These are phyloP conservation scores for Noctua fimbriata DNA, from an alignment of 2,888 invertebrate genomes.

Conservation along the genomic window DNA sequence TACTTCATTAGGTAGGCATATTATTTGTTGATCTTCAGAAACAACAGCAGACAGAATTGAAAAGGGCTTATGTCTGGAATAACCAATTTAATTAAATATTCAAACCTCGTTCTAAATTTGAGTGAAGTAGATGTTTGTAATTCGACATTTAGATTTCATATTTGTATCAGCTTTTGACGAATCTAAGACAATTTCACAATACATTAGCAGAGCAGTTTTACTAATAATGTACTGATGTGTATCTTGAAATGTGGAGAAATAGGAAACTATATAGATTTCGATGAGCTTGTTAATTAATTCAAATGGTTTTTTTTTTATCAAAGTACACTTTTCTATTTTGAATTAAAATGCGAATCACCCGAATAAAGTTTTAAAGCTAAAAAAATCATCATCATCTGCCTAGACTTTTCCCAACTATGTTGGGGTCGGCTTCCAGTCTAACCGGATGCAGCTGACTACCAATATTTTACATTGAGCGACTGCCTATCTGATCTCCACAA, in stretches of 20 bases:
- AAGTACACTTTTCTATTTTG: neutral
- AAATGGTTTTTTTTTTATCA: neutral
- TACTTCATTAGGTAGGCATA: constrained; percentile 5
- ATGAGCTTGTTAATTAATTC: neutral
- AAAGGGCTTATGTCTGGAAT: constrained; percentile 40
- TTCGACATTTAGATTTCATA: constrained; percentile 29
- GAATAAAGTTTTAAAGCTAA: neutral
- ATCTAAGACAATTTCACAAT: neutral
- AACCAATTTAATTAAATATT: constrained; percentile 47
- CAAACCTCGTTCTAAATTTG: constrained; percentile 22
- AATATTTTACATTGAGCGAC: too few relatives aligned
- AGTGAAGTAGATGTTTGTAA: constrained; percentile 18
- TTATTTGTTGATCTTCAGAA: constrained; percentile 23
- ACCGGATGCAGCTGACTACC: too few relatives aligned
- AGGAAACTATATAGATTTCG: neutral
- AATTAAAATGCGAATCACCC: neutral
- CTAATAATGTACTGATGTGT: neutral
- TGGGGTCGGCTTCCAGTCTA: too few relatives aligned
- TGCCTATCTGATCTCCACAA: too few relatives aligned
- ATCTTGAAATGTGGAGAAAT: neutral
- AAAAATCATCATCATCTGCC: too few relatives aligned
- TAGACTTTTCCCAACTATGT: too few relatives aligned
- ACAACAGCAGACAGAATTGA: constrained; percentile 19
- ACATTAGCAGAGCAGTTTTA: neutral
- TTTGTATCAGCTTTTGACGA: neutral